A percentile compares a stretch with the other conserved stretches of the same genome.
These are phyloP conservation scores for Platichthys stellatus DNA, from an alignment of 2,113 vertebrate species.

Conservation along the genomic window DNA sequence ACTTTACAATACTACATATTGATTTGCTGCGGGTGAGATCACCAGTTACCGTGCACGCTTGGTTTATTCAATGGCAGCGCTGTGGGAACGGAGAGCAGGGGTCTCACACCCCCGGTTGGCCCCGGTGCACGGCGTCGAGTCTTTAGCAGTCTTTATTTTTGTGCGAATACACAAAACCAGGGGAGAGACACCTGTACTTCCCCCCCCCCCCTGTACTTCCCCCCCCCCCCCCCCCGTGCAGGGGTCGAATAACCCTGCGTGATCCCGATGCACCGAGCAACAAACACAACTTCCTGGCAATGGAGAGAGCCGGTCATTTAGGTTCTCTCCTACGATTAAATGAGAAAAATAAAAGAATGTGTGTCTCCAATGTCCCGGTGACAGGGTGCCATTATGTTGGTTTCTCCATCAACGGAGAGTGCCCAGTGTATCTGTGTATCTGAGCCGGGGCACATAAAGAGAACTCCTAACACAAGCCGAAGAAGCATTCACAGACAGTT, in stretches of 20 bases:
- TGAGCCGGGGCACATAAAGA: background rate
- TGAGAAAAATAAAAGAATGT: too few species aligned
- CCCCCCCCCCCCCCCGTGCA: constrained; percentile 33
- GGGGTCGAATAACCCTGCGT: constrained; percentile 23
- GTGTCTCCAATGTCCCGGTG: background rate
- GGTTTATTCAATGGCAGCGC: constrained; percentile 50
- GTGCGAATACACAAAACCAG: too few species aligned
- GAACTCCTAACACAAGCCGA: constrained; percentile 13
- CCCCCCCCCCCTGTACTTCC: too few species aligned
- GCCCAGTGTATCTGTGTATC: constrained; percentile 6
- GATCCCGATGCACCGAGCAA: constrained; percentile 9
- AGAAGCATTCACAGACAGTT: background rate
- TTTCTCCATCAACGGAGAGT: constrained; percentile 13
- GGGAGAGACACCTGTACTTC: constrained; percentile 28
- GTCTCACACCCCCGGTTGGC: constrained; percentile 50
- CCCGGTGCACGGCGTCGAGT: constrained; percentile 19
- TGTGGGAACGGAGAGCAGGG: constrained; percentile 14
- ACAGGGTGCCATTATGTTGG: constrained; percentile 19
- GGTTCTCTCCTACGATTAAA: background rate
- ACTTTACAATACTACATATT: constrained; percentile 75
- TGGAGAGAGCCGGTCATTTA: constrained; percentile 7
- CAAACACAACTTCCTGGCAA: constrained; percentile 23
- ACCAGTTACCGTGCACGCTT: constrained; percentile 47
- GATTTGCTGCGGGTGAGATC: constrained; percentile 62
- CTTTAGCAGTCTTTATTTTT: constrained; percentile 36